Percentiles rank a stretch among this genome's conserved stretches.
phyloP scores from a whole-genome alignment of 2,113 vertebrate species.

The Coptodon bakossiorum region DNA sequence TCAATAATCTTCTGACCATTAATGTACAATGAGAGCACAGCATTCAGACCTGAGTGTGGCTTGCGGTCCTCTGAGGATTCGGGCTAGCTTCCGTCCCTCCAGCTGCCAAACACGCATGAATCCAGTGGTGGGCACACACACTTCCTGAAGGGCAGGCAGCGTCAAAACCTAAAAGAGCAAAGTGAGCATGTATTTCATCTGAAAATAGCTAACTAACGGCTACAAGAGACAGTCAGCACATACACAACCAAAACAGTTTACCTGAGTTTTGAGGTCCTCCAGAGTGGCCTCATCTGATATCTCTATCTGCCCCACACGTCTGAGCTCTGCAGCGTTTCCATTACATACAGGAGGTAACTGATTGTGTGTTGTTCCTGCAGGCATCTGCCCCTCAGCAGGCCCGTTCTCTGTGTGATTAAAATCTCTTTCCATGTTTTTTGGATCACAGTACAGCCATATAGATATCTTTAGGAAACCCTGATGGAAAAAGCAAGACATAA shows the following conservation, averaged over 20 bases:
- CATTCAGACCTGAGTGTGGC: constrained; percentile 72
- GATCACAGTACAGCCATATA: constrained; percentile 75
- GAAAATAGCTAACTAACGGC: neutral
- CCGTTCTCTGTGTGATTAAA: constrained; percentile 37
- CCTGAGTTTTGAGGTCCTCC: constrained; percentile 88
- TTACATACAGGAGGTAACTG: constrained; percentile 12
- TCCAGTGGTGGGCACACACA: constrained; percentile 62
- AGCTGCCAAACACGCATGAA: constrained; percentile 87
- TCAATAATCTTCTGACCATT: neutral
- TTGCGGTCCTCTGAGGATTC: constrained; percentile 74
- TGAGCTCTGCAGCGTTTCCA: constrained; percentile 48
- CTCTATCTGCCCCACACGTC: constrained; percentile 75
- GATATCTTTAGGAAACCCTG: constrained; percentile 86
- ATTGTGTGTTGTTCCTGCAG: constrained; percentile 47
- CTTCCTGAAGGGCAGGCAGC: constrained; percentile 68
- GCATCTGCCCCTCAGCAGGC: constrained; percentile 17
- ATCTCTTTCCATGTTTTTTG: neutral
- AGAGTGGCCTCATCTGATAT: constrained; percentile 81
- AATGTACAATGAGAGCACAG: neutral
- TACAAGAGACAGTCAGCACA: neutral
- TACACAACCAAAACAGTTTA: constrained; percentile 23
- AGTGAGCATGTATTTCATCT: neutral
- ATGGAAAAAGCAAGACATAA: neutral
- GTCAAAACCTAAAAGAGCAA: constrained; percentile 71
- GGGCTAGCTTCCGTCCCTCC: constrained; percentile 67